phyloP scores from a whole-genome alignment of 2,113 vertebrate species.

The Enhydra lutris region DNA sequence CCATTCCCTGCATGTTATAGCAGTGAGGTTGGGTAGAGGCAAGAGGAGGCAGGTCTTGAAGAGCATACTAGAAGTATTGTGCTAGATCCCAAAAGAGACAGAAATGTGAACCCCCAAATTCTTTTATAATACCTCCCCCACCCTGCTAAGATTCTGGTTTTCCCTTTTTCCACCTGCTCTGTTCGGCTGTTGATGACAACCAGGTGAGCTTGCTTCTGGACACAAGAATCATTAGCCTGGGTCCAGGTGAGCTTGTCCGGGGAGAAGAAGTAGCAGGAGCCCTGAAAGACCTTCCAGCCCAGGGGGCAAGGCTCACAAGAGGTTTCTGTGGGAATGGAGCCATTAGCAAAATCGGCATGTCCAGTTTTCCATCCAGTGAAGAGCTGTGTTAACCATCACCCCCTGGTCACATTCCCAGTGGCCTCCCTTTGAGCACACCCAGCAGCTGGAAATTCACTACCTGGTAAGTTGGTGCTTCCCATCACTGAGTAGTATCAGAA shows the following conservation, averaged over 20 bases:
- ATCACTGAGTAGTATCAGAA: not conserved
- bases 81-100: not conserved
- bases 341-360: not conserved
- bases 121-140: not conserved
- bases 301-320: not conserved
- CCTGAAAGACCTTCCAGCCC: not conserved
- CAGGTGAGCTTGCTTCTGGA: not conserved
- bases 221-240: not conserved
- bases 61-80: not conserved
- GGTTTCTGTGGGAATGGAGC: not conserved
- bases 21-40: not conserved
- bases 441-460: not conserved
- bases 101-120: not conserved
- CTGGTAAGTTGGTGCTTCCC: not conserved
- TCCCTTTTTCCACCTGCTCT: not conserved
- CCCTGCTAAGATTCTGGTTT: not conserved
- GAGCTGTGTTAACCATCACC: not conserved
- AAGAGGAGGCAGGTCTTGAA: not conserved
- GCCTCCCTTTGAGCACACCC: not conserved
- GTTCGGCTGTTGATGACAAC: not conserved
- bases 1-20: not conserved
- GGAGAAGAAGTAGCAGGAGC: conserved; percentile 1
- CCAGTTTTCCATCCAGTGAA: not conserved
- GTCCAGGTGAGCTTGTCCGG: not conserved
- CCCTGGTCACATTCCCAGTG: not conserved